Evolutionary conservation across 2,888 invertebrate species (phyloP).

Genomic region (Apamea sordens): DNA sequence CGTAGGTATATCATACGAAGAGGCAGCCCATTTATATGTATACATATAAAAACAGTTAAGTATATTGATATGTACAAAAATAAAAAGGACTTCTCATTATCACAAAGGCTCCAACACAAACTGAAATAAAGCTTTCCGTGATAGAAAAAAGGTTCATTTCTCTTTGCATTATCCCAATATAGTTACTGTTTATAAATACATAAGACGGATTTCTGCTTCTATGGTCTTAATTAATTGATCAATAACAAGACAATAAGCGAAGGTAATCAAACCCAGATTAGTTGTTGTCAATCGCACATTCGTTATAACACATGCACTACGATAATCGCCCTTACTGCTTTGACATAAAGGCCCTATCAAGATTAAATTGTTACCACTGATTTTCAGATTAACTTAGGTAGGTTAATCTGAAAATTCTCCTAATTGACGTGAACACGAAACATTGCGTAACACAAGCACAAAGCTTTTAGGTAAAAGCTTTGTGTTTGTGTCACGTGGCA

Average conservation of each 20-base stretch:
- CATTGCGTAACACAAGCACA: too few species aligned
- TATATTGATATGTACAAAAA: neutral
- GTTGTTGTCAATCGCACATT: neutral
- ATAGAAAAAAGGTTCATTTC: neutral
- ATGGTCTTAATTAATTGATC: too few species aligned
- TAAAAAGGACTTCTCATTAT: neutral
- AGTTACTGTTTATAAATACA: neutral
- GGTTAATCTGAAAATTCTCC: too few species aligned
- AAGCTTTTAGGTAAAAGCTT: neutral
- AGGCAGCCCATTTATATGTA: neutral
- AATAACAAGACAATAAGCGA: too few species aligned
- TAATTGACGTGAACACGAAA: too few species aligned
- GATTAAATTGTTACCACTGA: neutral
- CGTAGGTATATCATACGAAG: neutral
- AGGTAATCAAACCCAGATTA: neutral
- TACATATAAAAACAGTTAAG: neutral
- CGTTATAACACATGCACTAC: too few species aligned
- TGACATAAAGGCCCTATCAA: neutral
- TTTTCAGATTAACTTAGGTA: neutral
- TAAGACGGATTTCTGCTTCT: neutral
- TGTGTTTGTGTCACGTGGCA: neutral
- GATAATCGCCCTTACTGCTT: neutral
- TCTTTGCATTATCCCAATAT: neutral
- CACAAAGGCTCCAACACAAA: neutral
- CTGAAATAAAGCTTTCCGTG: neutral